Evolutionary conservation across 2,888 invertebrate genomes (phyloP).

Genomic region (Gari tellinella): DNA sequence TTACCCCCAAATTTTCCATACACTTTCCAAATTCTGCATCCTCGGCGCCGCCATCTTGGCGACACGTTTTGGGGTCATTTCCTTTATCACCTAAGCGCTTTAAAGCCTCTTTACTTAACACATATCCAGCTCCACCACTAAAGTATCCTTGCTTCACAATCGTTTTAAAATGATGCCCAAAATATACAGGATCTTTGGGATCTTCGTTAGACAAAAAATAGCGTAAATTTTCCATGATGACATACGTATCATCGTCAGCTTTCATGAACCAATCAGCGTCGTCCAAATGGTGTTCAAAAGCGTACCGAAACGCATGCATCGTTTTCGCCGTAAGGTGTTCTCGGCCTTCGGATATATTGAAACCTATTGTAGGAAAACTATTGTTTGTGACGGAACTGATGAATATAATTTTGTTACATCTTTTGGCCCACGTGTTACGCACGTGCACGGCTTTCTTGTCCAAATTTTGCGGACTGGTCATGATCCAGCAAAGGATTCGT

Average conservation of each 20-base stretch:
- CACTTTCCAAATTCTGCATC: conserved; percentile 81
- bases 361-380: conserved; percentile 89
- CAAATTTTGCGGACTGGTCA: conserved; percentile 96
- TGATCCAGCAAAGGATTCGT: conserved; percentile 96
- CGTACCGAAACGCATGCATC: conserved; percentile 95
- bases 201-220: conserved; percentile 90
- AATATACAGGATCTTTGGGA: conserved; percentile 90
- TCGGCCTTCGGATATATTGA: conserved; percentile 94
- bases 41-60: conserved; percentile 78
- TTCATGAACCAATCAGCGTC: conserved; percentile 99
- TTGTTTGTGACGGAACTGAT: conserved; percentile 87
- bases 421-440: conserved; percentile 96
- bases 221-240: conserved; percentile 96
- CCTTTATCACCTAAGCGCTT: conserved; percentile 89
- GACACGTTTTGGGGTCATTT: conserved; percentile 59
- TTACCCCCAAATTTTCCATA: conserved; percentile 78
- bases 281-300: conserved; percentile 91
- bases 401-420: conserved; percentile 87
- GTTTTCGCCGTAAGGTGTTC: conserved; percentile 98
- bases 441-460: conserved; percentile 94
- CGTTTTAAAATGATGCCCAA: conserved; percentile 85
- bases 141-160: conserved; percentile 84
- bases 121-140: conserved; percentile 90
- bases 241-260: conserved; percentile 99
- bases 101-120: conserved; percentile 92